Evolutionary conservation across 2,888 invertebrate genomes (phyloP), one percentile per base, ranked within the genome.

Genomic region (Pteria penguin): DNA sequence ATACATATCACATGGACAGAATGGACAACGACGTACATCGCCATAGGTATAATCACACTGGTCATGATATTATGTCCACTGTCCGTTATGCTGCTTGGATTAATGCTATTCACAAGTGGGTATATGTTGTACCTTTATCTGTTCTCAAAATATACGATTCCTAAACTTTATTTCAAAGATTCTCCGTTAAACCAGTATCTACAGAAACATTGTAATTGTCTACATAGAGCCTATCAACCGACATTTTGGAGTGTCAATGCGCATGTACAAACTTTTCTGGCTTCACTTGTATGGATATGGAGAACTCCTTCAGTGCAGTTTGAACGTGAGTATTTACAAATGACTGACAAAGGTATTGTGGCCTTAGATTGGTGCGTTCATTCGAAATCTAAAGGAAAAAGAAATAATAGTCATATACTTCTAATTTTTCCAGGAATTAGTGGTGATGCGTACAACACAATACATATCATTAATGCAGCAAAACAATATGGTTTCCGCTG

Each of bases 331-430:
- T 89, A 87, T 75, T 68, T 90, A 29, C 87, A 88, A 73, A 85
- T 90, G 87, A 75, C 79, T 4, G 90, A 91, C 72, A 85, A 87
- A 65, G 90, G 90, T 24, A 80, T 89, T 5, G 85, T 90, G 4
- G 88, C 90, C 0, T 73, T 91, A 8, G 91, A 91, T 76, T 91
- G 91, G 91, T 82, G 80, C 4, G 65, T 79, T n/a, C 58, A 70
- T 26, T 75, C 75, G 0, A 77, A 80, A 4, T 68, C 62, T 31
- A 82, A 81, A 60, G 52, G 82, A 4, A 79, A 80, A 5, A 75
- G 83, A 33, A n/a, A n/a, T n/a, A 75, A 67, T 18, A 82, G 82
- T 66, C 84, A 87, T 0, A 78, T 89, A 5, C 55, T 88, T 4
- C 45, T 89, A 8, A 77, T 90, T 3, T 84, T 90, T 66, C 90